These are phyloP conservation scores for Acromyrmex charruanus DNA, from an alignment of 1,140 invertebrate genomes.

Conservation along the genomic window DNA sequence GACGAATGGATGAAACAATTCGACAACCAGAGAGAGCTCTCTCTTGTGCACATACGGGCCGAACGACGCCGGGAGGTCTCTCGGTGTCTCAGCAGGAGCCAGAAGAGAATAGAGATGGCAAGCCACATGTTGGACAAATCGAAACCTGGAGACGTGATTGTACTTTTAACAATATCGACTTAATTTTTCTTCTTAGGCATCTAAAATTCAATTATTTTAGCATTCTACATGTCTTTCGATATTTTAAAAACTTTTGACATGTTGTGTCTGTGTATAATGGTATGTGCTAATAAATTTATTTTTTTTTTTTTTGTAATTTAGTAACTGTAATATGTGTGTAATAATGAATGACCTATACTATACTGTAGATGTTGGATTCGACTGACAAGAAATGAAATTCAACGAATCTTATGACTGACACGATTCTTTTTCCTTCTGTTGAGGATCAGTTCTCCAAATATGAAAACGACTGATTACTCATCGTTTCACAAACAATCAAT, in stretches of 20 bases:
- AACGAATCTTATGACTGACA: not conserved
- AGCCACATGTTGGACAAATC: conserved; percentile 66
- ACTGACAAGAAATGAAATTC: not conserved
- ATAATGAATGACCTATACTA: not conserved
- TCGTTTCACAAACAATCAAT: conserved; percentile 67
- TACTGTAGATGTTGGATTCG: not conserved
- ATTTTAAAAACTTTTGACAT: not conserved
- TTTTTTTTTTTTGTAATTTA: not conserved
- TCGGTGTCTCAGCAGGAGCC: conserved; percentile 73
- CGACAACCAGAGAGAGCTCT: conserved; percentile 62
- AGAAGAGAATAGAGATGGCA: conserved; percentile 41
- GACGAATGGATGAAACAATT: conserved; percentile 66
- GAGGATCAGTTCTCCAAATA: not conserved
- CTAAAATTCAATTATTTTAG: not conserved
- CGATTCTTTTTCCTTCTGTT: not conserved
- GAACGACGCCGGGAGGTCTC: conserved; percentile 71
- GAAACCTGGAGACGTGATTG: not conserved
- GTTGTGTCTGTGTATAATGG: not conserved
- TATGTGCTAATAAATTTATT: not conserved
- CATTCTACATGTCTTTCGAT: not conserved
- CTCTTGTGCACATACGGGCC: conserved; percentile 65
- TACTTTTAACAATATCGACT: conserved; percentile 2
- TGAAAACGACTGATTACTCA: not conserved
- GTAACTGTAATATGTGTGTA: not conserved
- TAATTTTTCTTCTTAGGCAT: not conserved